Evolutionary conservation across 1,140 invertebrate species (phyloP).

Genomic region (Heliconius nattereri): DNA sequence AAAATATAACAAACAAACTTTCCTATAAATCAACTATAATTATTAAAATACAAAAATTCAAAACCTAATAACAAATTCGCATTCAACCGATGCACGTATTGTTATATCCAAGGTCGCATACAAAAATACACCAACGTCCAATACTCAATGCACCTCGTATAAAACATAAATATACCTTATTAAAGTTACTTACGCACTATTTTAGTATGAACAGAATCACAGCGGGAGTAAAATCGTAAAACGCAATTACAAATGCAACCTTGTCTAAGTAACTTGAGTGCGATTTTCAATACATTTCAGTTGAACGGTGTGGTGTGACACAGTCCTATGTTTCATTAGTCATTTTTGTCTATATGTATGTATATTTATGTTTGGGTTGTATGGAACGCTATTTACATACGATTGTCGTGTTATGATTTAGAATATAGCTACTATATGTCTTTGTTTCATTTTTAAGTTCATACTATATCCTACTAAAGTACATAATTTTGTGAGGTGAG

Average conservation of each 20-base stretch:
- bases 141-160: conserved; percentile 24
- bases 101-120: not conserved
- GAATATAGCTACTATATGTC: not conserved
- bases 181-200: conserved; percentile 46
- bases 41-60: not conserved
- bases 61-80: not conserved
- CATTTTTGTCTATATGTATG: conserved; percentile 37
- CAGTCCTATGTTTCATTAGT: conserved; percentile 46
- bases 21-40: not conserved
- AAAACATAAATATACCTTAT: conserved; percentile 40
- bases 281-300: conserved; percentile 20
- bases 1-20: no score
- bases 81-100: not conserved
- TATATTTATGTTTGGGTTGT: conserved; percentile 20
- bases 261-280: conserved; percentile 42
- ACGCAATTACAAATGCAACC: conserved; percentile 50
- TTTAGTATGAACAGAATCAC: conserved; percentile 57
- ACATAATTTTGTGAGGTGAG: no score
- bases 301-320: conserved; percentile 37
- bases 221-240: conserved; percentile 55
- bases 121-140: conserved; percentile 16
- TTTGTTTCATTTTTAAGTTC: no score
- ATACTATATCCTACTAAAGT: no score
- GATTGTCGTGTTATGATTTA: conserved; percentile 25
- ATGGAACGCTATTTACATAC: conserved; percentile 22